Evolutionary conservation across 2,797 vertebrate species (phyloP).

Genomic region (Pantherophis alleghaniensis): DNA sequence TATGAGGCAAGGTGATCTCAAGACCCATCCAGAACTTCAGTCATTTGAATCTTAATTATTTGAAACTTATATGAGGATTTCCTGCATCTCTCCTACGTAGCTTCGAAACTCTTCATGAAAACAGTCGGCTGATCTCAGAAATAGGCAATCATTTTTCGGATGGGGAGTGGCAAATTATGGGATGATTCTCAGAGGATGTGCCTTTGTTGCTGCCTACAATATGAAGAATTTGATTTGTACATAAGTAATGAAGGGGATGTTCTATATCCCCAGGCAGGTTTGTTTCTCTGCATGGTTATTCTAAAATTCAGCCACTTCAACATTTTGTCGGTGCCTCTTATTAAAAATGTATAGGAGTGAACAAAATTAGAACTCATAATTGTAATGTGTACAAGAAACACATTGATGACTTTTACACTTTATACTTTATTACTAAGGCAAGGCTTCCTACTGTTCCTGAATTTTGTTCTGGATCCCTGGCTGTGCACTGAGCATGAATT

Average conservation of each 20-base stretch:
- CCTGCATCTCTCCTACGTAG: neutral
- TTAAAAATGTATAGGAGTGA: neutral
- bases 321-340: neutral
- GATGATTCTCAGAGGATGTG: neutral
- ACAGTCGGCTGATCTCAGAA: neutral
- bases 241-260: neutral
- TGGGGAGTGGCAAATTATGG: neutral
- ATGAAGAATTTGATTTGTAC: neutral
- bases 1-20: neutral
- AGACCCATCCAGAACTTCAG: neutral
- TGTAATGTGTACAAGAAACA: neutral
- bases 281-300: neutral
- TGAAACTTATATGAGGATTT: neutral
- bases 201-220: neutral
- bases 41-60: neutral
- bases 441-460: neutral
- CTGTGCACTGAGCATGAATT: neutral
- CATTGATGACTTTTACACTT: neutral
- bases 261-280: neutral
- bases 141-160: neutral
- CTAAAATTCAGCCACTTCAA: conserved; percentile 1
- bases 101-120: neutral
- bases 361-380: neutral
- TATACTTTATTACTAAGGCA: neutral
- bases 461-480: neutral